Base-by-base conservation (phyloP, 2,113 vertebrate genomes). In the Conger conger region DNA sequence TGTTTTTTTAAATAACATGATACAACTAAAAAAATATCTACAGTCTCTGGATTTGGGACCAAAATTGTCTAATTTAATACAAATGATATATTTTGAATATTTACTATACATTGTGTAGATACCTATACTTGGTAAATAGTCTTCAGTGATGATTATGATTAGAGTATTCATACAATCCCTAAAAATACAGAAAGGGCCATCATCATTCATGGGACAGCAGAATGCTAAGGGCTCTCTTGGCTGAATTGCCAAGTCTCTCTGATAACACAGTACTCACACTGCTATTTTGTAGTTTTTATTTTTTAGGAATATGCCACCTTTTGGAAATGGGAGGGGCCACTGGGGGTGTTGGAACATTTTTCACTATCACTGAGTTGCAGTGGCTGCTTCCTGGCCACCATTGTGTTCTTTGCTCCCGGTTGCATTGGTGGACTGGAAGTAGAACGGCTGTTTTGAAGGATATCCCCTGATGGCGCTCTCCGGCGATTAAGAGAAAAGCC, bases 241-340 rank as follows among this genome's bases (percentile, higher is more conserved):
- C 83, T 92, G 86, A 91, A 90, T 92, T 92, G 90, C 89, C 87
- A 91, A 93, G 93, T 93, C 94, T 93, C 33, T 78, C 86, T 91
- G 94, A 94, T 94, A 94, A 92, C 85, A 93, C 83, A 79, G 76
- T 94, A 95, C 94, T 94, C 94, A 50, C 11, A 50, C 45, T 50
- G 9, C 45, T 50, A 42, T 42, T 42, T 42, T 42, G 4, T 42
- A 6, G 40, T 50, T 50, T 50, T 50, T 16, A 50, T 50, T 50
- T 50, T 50, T 50, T 50, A 50, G 45, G 15, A 50, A 50, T 50
- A 50, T 50, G 45, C 45, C 45, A 50, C 40, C 40, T 6, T 42
- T 42, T 50, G 45, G 8, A 8, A 50, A 50, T 9, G 40, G 9
- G 40, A 6, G 40, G 40, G 40, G 40, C 4, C 40, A 6, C 4